Evolutionary conservation across 1,140 invertebrate species (phyloP).

Genomic region (Homalodisca vitripennis): DNA sequence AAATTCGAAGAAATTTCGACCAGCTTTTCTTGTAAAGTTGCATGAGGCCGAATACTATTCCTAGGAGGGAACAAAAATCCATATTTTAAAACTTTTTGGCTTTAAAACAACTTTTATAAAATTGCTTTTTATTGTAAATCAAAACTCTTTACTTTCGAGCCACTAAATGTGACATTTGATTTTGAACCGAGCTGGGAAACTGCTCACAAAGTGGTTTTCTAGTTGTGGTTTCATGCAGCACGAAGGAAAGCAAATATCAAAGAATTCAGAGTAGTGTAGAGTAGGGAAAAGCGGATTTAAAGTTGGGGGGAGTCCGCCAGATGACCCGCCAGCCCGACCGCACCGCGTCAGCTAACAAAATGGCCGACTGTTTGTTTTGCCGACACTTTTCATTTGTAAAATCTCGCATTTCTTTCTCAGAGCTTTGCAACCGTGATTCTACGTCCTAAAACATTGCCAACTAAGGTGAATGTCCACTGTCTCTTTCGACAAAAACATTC

Average conservation of each 20-base stretch:
- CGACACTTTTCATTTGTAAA: conserved; percentile 19
- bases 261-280: neutral
- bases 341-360: conserved; percentile 2
- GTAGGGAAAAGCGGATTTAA: neutral
- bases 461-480: no score
- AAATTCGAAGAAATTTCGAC: no score
- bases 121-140: no score
- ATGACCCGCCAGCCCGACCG: neutral
- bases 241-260: neutral
- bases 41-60: no score
- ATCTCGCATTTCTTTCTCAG: neutral
- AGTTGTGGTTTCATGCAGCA: neutral
- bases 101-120: no score
- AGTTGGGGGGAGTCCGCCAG: neutral
- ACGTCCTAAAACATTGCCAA: neutral
- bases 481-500: neutral
- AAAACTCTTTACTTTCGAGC: no score
- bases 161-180: no score
- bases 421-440: neutral
- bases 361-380: conserved; percentile 17
- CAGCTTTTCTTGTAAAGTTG: no score
- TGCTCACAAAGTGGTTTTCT: no score
- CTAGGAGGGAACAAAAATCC: no score
- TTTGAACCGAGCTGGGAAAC: no score
- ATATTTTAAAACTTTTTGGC: no score